Evolutionary conservation across 2,797 vertebrate species (phyloP).

Genomic region (Phylloscopus collybita): DNA sequence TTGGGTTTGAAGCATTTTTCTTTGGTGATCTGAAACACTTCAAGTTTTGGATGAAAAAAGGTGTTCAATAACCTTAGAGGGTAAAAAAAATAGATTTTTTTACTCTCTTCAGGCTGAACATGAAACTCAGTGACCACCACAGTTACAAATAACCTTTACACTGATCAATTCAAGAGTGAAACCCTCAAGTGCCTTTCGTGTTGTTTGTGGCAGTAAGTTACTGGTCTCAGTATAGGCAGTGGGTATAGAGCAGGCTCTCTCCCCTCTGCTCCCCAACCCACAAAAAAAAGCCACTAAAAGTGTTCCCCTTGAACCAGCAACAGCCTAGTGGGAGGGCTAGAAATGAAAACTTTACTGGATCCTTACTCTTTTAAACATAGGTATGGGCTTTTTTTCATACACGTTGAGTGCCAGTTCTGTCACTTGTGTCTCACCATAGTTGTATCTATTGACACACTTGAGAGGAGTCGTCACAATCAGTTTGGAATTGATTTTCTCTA

Average conservation of each 20-base stretch:
- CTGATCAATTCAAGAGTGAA: neutral
- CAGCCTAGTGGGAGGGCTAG: neutral
- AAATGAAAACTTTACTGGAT: neutral
- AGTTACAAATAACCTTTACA: neutral
- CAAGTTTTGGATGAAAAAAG: neutral
- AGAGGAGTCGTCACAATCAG: neutral
- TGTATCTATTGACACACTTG: neutral
- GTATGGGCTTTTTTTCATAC: neutral
- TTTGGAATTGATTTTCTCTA: neutral
- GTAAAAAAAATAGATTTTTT: neutral
- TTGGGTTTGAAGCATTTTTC: neutral
- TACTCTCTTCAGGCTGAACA: neutral
- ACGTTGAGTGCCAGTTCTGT: neutral
- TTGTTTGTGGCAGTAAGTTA: neutral
- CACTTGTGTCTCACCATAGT: neutral
- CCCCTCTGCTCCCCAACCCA: fast-evolving
- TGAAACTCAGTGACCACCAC: neutral
- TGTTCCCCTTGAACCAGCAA: fast-evolving
- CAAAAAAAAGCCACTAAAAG: neutral
- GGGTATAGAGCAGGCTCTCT: neutral
- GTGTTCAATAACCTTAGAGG: neutral
- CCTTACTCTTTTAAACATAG: neutral
- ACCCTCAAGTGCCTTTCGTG: neutral
- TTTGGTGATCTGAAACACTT: neutral
- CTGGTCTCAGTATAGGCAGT: neutral